Conservation (phyloP, 2,888 invertebrate genomes). For the Rhagonycha lutea region DNA sequence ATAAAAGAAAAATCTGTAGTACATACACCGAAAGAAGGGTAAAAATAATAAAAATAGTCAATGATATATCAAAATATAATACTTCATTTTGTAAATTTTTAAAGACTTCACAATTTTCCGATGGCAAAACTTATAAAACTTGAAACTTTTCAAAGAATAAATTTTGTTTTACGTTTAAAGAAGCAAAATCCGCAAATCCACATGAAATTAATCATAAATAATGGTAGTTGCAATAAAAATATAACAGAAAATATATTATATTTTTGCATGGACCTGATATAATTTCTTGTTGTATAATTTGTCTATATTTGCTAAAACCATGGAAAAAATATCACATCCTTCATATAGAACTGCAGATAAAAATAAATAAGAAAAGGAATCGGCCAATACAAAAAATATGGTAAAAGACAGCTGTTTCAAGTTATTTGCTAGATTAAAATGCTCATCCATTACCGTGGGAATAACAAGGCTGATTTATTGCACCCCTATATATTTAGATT, state of each 20-base stretch:
- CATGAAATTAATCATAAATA: neutral
- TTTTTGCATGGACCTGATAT: neutral
- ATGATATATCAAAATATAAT: neutral
- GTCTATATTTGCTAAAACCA: neutral
- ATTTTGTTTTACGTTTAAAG: neutral
- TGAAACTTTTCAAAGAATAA: neutral
- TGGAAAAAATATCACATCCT: neutral
- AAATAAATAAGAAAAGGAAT: neutral
- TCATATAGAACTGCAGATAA: neutral
- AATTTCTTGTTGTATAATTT: neutral
- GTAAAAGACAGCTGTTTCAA: neutral
- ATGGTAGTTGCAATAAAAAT: neutral
- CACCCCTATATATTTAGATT: neutral
- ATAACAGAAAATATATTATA: neutral
- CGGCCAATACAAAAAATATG: neutral
- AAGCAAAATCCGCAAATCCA: neutral
- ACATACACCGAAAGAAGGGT: neutral
- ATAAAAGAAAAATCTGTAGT: neutral
- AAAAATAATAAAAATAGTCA: neutral
- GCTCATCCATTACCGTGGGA: slow-evolving; percentile 1
- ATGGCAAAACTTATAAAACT: neutral
- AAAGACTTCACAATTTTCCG: neutral
- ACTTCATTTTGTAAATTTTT: neutral
- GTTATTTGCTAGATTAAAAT: slow-evolving; percentile 1
- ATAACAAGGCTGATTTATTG: neutral